Percentiles rank a stretch among this genome's conserved stretches.
Evolutionary conservation across 2,113 vertebrate species (phyloP).

Genomic region (Eptatretus burgeri): DNA sequence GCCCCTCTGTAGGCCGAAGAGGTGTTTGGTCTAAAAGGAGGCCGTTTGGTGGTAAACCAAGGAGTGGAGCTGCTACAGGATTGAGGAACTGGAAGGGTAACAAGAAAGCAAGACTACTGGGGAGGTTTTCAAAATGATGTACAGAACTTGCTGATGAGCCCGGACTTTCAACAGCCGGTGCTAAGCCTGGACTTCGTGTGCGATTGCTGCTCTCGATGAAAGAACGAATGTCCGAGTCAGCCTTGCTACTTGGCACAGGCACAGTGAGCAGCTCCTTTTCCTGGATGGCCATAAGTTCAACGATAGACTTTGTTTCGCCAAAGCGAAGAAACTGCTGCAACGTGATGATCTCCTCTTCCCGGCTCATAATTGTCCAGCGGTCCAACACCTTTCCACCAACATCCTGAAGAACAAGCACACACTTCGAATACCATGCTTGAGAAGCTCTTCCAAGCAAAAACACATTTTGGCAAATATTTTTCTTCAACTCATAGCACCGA

Average conservation of each 20-base stretch:
- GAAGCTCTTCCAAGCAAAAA: too few species aligned
- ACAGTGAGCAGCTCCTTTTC: constrained; percentile 97
- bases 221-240: constrained; percentile 91
- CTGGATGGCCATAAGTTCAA: constrained; percentile 99
- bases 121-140: constrained; percentile 97
- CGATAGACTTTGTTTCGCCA: constrained; percentile 97
- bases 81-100: constrained; percentile 98
- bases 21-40: constrained; percentile 66
- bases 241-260: constrained; percentile 79
- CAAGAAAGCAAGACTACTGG: constrained; percentile 80
- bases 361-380: constrained; percentile 98
- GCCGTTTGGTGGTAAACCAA: constrained; percentile 76
- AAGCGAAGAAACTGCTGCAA: constrained; percentile 97
- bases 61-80: constrained; percentile 67
- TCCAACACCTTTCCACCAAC: constrained; percentile 97
- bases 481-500: too few species aligned
- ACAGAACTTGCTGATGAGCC: constrained; percentile 64
- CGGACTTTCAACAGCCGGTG: constrained; percentile 72
- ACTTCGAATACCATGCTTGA: too few species aligned
- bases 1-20: constrained; percentile 66
- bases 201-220: constrained; percentile 99
- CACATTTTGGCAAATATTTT: too few species aligned
- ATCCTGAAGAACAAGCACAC: constrained; percentile 44
- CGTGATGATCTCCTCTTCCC: constrained; percentile 99
- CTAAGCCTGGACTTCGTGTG: constrained; percentile 69